phyloP scores from a whole-genome alignment of 1,140 invertebrate species.

The Drosophila ambigua region DNA sequence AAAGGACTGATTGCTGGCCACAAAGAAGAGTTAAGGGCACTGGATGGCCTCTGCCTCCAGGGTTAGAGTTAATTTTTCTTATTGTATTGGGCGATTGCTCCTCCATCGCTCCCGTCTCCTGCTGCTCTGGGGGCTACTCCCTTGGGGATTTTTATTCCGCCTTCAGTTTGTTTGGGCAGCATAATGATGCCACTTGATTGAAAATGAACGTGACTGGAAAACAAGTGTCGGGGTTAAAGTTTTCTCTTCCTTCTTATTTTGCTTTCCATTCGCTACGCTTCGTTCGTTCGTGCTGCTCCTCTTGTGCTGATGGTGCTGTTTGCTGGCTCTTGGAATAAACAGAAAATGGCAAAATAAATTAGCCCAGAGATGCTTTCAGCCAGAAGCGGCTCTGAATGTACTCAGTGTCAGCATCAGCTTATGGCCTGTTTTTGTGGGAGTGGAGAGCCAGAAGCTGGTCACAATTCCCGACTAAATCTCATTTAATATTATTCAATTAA shows the following conservation, averaged over 20 bases:
- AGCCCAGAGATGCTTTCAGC: conserved; percentile 65
- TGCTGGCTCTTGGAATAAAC: conserved; percentile 37
- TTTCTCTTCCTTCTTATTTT: conserved; percentile 41
- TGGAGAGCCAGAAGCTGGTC: background rate
- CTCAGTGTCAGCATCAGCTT: conserved; percentile 35
- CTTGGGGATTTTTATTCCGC: conserved; percentile 24
- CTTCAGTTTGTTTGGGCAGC: conserved; percentile 66
- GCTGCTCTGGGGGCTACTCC: background rate
- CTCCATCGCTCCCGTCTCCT: conserved; percentile 2
- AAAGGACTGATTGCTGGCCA: conserved; percentile 42
- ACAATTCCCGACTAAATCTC: conserved; percentile 39
- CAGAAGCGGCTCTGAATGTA: conserved; percentile 62
- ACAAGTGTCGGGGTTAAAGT: conserved; percentile 69
- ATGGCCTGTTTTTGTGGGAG: background rate
- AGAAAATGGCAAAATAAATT: conserved; percentile 71
- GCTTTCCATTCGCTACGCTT: conserved; percentile 27
- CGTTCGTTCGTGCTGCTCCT: conserved; percentile 18
- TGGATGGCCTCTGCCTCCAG: conserved; percentile 5
- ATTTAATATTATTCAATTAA: conserved; percentile 76
- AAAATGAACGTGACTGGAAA: conserved; percentile 81
- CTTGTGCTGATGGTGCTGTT: conserved; percentile 20
- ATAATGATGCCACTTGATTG: conserved; percentile 82
- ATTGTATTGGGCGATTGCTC: conserved; percentile 64
- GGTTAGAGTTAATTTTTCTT: conserved; percentile 67
- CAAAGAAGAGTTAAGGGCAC: conserved; percentile 51